A percentile compares a stretch with the other conserved stretches of the same genome.
phyloP scores from a whole-genome alignment of 2,888 invertebrate species.

The Drosophila subquinaria region DNA sequence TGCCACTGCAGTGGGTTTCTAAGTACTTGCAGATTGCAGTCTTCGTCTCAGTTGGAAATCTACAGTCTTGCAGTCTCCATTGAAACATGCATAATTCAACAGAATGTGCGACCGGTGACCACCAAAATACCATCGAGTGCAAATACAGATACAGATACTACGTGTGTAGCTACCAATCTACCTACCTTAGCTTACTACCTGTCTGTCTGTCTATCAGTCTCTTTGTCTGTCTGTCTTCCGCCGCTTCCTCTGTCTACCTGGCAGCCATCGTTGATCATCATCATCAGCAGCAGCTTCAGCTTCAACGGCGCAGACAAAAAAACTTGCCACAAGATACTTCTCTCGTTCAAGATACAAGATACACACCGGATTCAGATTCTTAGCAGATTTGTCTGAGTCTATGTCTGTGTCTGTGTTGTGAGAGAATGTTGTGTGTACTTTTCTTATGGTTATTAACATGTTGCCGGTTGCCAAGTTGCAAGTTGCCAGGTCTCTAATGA shows the following conservation, averaged over 20 bases:
- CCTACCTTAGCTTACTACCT: constrained; percentile 47
- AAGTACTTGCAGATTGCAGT: constrained; percentile 37
- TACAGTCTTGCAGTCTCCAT: constrained; percentile 13
- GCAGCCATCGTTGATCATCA: constrained; percentile 68
- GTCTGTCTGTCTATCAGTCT: constrained; percentile 13
- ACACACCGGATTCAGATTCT: constrained; percentile 65
- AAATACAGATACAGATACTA: constrained; percentile 33
- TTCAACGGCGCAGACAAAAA: constrained; percentile 44
- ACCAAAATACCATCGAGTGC: constrained; percentile 50
- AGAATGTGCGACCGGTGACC: constrained; percentile 60
- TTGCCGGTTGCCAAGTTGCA: constrained; percentile 37
- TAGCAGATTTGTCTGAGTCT: constrained; percentile 56
- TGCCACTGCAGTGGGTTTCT: constrained; percentile 32
- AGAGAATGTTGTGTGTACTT: constrained; percentile 53
- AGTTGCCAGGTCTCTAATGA: constrained; percentile 51
- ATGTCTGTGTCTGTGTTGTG: constrained; percentile 15
- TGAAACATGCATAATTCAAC: constrained; percentile 70
- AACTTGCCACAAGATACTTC: constrained; percentile 56
- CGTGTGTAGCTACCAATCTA: constrained; percentile 46
- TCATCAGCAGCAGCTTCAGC: constrained; percentile 25
- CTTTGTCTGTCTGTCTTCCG: constrained; percentile 26
- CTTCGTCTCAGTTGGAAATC: not conserved
- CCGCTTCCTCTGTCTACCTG: constrained; percentile 53
- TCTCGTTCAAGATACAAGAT: constrained; percentile 49
- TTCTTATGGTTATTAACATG: constrained; percentile 68